Conservation (phyloP, 1,140 invertebrate genomes). For the Magallana gigas region DNA sequence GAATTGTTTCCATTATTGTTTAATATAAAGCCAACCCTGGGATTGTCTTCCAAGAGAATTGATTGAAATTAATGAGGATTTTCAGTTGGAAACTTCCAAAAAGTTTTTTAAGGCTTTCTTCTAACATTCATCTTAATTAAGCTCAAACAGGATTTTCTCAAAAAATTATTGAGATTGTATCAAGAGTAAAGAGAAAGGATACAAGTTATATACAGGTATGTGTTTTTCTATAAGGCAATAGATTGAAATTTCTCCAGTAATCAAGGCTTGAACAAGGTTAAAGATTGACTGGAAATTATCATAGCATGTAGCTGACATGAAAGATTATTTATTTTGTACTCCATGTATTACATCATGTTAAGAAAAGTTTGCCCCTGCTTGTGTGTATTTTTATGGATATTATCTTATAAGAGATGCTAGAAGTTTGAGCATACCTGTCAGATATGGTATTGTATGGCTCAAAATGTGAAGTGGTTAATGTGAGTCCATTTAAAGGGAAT, state of each 20-base stretch:
- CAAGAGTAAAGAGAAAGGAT: too few species aligned
- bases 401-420: background rate
- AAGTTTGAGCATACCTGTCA: background rate
- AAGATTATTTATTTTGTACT: background rate
- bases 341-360: background rate
- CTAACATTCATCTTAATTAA: too few species aligned
- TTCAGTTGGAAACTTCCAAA: too few species aligned
- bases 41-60: too few species aligned
- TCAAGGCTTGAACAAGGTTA: background rate
- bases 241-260: background rate
- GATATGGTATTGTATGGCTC: background rate
- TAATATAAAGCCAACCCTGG: too few species aligned
- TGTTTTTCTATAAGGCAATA: background rate
- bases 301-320: background rate
- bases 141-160: too few species aligned
- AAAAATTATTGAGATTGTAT: too few species aligned
- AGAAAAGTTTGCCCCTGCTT: background rate
- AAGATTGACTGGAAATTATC: constrained; percentile 4
- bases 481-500: background rate
- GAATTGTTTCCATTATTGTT: background rate
- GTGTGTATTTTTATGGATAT: background rate
- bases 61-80: too few species aligned
- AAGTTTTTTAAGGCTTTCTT: too few species aligned
- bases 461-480: constrained; percentile 3
- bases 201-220: background rate